phyloP scores from a whole-genome alignment of 2,797 vertebrate species.

The Agapornis canus region DNA sequence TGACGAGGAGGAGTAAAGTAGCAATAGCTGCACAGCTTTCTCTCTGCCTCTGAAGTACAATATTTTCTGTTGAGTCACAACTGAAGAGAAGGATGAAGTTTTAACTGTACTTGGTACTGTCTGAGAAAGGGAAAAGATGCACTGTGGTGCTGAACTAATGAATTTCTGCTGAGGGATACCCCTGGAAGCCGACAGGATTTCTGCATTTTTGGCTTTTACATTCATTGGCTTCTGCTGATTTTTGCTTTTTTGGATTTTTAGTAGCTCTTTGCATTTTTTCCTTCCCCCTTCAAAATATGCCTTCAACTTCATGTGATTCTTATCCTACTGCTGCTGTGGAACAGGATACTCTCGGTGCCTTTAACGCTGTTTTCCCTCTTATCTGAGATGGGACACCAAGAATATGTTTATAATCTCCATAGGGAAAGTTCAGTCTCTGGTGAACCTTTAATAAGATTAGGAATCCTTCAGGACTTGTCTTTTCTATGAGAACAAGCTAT shows the following conservation, averaged over 20 bases:
- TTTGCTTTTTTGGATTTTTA: slow-evolving; percentile 66
- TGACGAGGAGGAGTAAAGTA: slow-evolving; percentile 77
- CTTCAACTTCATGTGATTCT: slow-evolving; percentile 48
- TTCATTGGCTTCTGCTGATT: slow-evolving; percentile 41
- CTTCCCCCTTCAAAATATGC: neutral
- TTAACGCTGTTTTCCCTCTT: slow-evolving; percentile 38
- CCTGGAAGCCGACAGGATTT: slow-evolving; percentile 57
- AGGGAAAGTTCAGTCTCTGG: slow-evolving; percentile 64
- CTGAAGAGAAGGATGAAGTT: slow-evolving; percentile 72
- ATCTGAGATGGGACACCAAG: slow-evolving; percentile 38
- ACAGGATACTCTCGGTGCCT: slow-evolving; percentile 45
- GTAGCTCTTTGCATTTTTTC: slow-evolving; percentile 19
- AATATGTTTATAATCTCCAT: slow-evolving; percentile 42
- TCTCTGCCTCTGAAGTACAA: slow-evolving; percentile 66
- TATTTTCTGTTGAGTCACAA: slow-evolving; percentile 74
- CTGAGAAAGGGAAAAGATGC: slow-evolving; percentile 17
- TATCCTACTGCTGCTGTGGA: slow-evolving; percentile 25
- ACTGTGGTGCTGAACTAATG: slow-evolving; percentile 22
- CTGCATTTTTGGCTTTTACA: slow-evolving; percentile 64
- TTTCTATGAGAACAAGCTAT: slow-evolving; percentile 61
- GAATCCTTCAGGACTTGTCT: slow-evolving; percentile 62
- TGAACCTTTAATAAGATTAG: slow-evolving; percentile 50
- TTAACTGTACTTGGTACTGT: slow-evolving; percentile 59
- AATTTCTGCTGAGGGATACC: slow-evolving; percentile 35
- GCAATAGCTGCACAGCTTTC: slow-evolving; percentile 74